phyloP scores from a whole-genome alignment of 1,140 invertebrate genomes.

The Papilio helenus region DNA sequence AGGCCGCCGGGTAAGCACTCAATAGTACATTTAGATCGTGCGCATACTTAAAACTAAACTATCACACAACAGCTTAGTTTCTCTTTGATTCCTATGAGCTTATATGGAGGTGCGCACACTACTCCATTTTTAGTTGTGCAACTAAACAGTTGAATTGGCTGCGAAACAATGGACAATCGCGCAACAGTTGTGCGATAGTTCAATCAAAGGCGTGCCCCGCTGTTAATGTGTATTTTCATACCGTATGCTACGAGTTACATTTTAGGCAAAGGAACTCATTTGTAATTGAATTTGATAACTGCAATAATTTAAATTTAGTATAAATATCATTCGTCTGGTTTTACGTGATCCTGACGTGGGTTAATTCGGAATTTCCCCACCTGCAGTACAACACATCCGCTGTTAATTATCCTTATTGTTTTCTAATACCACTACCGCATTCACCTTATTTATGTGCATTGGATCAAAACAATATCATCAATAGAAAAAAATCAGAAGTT shows the following conservation, averaged over 20 bases:
- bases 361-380: constrained; percentile 12
- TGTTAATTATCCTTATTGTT: neutral
- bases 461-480: neutral
- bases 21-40: neutral
- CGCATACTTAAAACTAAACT: too few species aligned
- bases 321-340: neutral
- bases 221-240: neutral
- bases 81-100: too few species aligned
- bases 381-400: neutral
- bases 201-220: too few species aligned
- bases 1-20: constrained; percentile 71
- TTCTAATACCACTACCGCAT: neutral
- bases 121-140: too few species aligned
- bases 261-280: too few species aligned
- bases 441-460: neutral
- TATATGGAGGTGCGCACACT: too few species aligned
- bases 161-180: too few species aligned
- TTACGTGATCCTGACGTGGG: neutral
- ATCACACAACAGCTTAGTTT: too few species aligned
- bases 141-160: too few species aligned
- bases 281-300: neutral
- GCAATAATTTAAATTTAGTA: neutral
- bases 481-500: neutral
- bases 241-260: neutral
- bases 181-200: too few species aligned